Base-by-base conservation (phyloP, 2,797 vertebrate species). In the Rhinatrema bivittatum region DNA sequence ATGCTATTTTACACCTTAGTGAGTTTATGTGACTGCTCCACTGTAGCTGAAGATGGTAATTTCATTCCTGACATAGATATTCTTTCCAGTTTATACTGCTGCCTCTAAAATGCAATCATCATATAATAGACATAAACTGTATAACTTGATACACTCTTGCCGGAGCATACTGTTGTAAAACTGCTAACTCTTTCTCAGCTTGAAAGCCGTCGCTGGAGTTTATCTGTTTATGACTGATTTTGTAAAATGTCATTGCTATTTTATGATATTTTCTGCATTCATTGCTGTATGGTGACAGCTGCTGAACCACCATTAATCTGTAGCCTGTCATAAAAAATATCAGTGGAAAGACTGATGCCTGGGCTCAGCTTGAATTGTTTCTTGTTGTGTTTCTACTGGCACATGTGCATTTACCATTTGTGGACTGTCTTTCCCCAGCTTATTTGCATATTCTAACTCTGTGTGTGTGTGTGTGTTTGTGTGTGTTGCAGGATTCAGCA, bases 201-300 rank as follows among this genome's bases (percentile, higher is more conserved):
- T 29, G 20, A 45, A 34, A 26, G 5, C 7, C 50, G 7, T 19
- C 36, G 34, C 5, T 34, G 6, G 2, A 18, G 35, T 9, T 30
- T 31, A 8, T 10, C 9, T 31, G 43, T 7, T 29, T 26, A 37
- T 46, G 10, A 33, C 10, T 34, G 16, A 37, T 46, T 61, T 46
- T 19, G 43, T 40, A 49, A 57, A 45, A 51, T 34, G 14, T 28
- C 16, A 35, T 3, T 40, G 8, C 10, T 32, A 24, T 16, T 35
- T 45, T 52, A 16, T 45, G 36, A 43, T 38, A 20, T 38, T 39
- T 58, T 22, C 32, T 49, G 4, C 6, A 15, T 4, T 25, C 17
- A 8, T 7, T 1, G 20, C 29, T 21, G 42, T 19, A 24, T 16
- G 24, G 21, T 18, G 31, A 12, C 17, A 26, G 21, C 38, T 29